A percentile compares a stretch with the other conserved stretches of the same genome.
Conservation (phyloP, 2,113 vertebrate species). For the Serilophus lunatus region DNA sequence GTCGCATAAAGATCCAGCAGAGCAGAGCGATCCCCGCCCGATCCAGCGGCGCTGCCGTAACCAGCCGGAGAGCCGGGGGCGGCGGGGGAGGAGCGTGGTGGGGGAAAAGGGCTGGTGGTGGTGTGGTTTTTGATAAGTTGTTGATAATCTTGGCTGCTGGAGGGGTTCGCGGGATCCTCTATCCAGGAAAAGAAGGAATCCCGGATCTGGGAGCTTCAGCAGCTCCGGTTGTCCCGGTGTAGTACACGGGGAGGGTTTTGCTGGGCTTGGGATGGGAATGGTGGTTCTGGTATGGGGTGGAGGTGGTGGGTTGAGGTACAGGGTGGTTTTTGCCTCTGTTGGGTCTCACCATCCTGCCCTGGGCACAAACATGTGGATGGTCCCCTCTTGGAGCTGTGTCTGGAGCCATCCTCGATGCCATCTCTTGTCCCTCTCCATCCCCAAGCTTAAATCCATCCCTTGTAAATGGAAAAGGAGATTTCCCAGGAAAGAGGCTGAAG, state of each 20-base stretch:
- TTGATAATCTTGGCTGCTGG: neutral
- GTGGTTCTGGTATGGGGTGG: neutral
- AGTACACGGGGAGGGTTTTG: neutral
- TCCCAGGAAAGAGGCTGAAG: neutral
- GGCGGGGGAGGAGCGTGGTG: neutral
- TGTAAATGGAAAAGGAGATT: neutral
- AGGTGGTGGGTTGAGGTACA: neutral
- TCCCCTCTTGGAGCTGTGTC: accelerated
- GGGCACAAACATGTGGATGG: accelerated
- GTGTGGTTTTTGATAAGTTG: neutral
- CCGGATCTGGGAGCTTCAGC: neutral
- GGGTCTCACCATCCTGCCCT: no score
- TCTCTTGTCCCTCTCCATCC: accelerated
- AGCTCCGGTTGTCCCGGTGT: neutral
- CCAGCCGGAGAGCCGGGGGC: neutral
- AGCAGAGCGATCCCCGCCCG: neutral
- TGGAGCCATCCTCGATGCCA: accelerated
- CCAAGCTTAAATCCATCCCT: neutral
- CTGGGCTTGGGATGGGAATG: accelerated
- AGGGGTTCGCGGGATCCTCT: neutral
- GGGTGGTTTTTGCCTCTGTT: accelerated
- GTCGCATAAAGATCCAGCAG: neutral
- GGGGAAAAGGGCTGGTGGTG: neutral
- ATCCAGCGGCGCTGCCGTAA: neutral
- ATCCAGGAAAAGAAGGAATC: neutral